Base-by-base conservation (phyloP, 2,113 vertebrate genomes). In the Leucoraja erinaceus region DNA sequence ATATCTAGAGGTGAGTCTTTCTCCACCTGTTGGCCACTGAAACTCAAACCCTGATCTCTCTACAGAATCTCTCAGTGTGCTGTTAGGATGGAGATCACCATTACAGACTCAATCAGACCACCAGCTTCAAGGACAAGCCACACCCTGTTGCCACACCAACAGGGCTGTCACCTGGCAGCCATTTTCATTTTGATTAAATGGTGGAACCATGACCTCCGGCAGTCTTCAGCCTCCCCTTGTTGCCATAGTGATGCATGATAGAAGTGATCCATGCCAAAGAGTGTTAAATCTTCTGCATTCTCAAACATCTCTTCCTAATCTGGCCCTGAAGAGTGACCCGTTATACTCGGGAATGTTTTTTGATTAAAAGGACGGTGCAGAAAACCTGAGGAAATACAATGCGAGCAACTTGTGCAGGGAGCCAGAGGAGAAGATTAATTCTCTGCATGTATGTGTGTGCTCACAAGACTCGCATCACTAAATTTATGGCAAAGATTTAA, bases 401-500 rank as follows among this genome's bases (percentile, higher is more conserved):
- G 25, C 1, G 59, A 86, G 56, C 83, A 61, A 59, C 7, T n/a
- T 86, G 1, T 59, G 61, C 56, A 61, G 38, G 59, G 25, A n/a
- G 12, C 10, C 81, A 84, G 81, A 59, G 47, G 54, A 56, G 81
- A 25, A 63, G 59, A 88, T 88, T 63, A 63, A 88, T 31, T 88
- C 14, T 18, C 59, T 16, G 25, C 56, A 1, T 16, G 14, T n/a
- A 31, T 18, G n/a, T 16, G 28, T 63, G 20, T 63, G 31, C 61
- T 88, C 61, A 63, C 59, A 88, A 66, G 83, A n/a, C 81, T 84
- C 83, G 8, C 59, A 31, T 63, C 14, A 54, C 47, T 28, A 83
- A 59, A 56, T 83, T 59, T 83, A 83, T 83, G n/a, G 59, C 61
- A 63, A 88, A 88, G 59, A 88, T n/a, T 66, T 59, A 88, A 88